Evolutionary conservation across 64 coral and sea anemone genomes (phyloP).

Genomic region (Montipora foliosa): DNA sequence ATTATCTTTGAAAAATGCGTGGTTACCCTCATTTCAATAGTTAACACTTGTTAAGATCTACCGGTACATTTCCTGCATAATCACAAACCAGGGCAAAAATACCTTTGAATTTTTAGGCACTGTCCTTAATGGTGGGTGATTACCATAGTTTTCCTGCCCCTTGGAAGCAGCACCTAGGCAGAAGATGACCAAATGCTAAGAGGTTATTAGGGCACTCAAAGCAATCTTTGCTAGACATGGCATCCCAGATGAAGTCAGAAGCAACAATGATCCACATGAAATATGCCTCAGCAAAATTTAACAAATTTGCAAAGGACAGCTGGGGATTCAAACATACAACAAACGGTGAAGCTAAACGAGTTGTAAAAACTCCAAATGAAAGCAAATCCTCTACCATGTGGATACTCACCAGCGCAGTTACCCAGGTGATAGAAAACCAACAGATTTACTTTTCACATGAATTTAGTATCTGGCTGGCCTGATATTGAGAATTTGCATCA

Average conservation of each 20-base stretch:
- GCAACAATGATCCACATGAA: conserved; percentile 42
- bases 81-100: too few species aligned
- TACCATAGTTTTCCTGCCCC: conserved; percentile 1
- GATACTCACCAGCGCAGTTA: conserved; percentile 50
- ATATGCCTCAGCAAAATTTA: conserved; percentile 37
- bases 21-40: too few species aligned
- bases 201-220: conserved; percentile 14
- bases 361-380: conserved; percentile 1
- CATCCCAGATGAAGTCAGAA: conserved; percentile 45
- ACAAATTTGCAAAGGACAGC: neutral
- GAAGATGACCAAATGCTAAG: neutral
- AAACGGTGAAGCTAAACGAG: conserved; percentile 50
- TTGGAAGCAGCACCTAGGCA: neutral
- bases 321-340: conserved; percentile 34
- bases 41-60: too few species aligned
- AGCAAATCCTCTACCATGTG: conserved; percentile 46
- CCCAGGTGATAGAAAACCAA: conserved; percentile 17
- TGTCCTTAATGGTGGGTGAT: neutral
- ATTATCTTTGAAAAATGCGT: too few species aligned
- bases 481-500: neutral
- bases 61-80: too few species aligned
- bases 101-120: too few species aligned
- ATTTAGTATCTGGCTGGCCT: neutral
- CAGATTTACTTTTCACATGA: neutral
- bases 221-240: conserved; percentile 51